Conservation (phyloP, 2,888 invertebrate species). For the Scotopteryx bipunctaria region DNA sequence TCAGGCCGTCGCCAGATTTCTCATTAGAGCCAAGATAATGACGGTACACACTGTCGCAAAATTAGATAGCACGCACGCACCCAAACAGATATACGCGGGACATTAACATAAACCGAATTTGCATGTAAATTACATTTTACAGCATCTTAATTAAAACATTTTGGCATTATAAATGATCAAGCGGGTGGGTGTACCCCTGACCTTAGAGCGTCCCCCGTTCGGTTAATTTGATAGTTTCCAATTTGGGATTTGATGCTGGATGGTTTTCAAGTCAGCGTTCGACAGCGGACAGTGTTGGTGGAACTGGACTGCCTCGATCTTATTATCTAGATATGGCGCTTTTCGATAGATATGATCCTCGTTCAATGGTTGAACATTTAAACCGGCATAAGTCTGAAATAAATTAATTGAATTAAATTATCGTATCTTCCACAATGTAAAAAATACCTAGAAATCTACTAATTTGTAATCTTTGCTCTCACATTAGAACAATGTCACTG, state of each 20-base stretch:
- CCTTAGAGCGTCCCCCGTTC: constrained; percentile 59
- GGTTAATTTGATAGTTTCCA: constrained; percentile 72
- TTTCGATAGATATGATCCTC: too few species aligned
- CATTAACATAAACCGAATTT: constrained; percentile 85
- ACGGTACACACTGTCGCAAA: constrained; percentile 83
- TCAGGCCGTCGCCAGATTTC: constrained; percentile 83
- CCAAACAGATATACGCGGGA: constrained; percentile 83
- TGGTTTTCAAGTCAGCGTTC: constrained; percentile 13
- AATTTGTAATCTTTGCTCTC: too few species aligned
- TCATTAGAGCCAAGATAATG: constrained; percentile 84
- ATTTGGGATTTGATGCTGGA: constrained; percentile 39
- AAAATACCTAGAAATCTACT: too few species aligned
- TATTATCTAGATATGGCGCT: too few species aligned
- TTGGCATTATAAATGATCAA: constrained; percentile 85
- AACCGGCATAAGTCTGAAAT: too few species aligned
- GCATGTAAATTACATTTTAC: constrained; percentile 85
- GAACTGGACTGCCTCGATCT: too few species aligned
- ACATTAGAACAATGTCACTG: too few species aligned
- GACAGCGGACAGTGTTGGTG: background rate
- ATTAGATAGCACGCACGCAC: constrained; percentile 83
- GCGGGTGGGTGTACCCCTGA: constrained; percentile 68
- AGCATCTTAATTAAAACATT: constrained; percentile 85
- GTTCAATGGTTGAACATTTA: too few species aligned
- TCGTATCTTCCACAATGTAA: too few species aligned
- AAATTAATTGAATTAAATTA: too few species aligned